phyloP scores from a whole-genome alignment of 2,888 invertebrate species.

The Acleris cristana region DNA sequence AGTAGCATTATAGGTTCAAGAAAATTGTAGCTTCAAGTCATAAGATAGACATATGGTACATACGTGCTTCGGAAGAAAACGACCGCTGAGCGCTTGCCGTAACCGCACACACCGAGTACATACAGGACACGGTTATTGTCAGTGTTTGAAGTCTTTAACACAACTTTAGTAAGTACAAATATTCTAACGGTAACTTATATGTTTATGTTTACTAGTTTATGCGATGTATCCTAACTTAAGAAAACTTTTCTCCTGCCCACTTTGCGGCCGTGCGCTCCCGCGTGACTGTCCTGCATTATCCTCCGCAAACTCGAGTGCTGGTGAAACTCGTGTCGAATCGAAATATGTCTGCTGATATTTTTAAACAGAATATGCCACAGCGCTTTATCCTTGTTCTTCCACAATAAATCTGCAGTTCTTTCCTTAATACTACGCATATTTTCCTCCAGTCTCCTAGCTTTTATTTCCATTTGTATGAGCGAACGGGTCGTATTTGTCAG shows the following conservation, averaged over 20 bases:
- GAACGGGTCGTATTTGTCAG: constrained; percentile 83
- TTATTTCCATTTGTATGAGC: constrained; percentile 84
- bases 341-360: constrained; percentile 80
- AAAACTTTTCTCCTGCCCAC: constrained; percentile 61
- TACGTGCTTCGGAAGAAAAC: constrained; percentile 61
- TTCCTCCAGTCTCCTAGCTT: constrained; percentile 82
- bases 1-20: constrained; percentile 50
- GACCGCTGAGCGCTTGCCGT: constrained; percentile 2
- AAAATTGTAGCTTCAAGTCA: constrained; percentile 58
- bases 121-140: constrained; percentile 63
- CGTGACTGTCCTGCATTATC: constrained; percentile 73
- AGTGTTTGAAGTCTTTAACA: constrained; percentile 37
- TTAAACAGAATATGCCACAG: constrained; percentile 82
- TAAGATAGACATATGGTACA: constrained; percentile 64
- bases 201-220: constrained; percentile 4
- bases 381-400: constrained; percentile 82
- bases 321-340: constrained; percentile 80
- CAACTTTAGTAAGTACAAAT: constrained; percentile 12
- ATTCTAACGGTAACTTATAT: constrained; percentile 12
- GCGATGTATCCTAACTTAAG: constrained; percentile 41
- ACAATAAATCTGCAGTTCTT: constrained; percentile 82
- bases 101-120: constrained; percentile 43
- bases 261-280: constrained; percentile 58
- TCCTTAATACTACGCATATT: constrained; percentile 84
- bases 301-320: constrained; percentile 75